A percentile compares a stretch with the other conserved stretches of the same genome.
phyloP scores from a whole-genome alignment of 2,113 vertebrate genomes.

The Callipepla californica region DNA sequence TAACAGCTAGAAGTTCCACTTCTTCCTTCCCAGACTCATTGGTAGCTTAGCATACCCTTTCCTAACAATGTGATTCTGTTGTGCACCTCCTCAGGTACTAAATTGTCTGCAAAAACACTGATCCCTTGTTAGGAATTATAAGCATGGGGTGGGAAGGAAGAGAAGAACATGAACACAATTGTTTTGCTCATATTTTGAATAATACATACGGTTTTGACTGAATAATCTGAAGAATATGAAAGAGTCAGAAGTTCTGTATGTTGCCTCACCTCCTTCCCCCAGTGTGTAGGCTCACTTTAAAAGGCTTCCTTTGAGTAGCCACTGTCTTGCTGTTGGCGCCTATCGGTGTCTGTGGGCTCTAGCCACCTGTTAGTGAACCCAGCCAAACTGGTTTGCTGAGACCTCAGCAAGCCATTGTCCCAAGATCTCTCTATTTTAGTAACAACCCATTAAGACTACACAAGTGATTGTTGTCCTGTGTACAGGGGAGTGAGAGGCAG shows the following conservation, averaged over 20 bases:
- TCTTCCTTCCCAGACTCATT: neutral
- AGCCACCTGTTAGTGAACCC: slow-evolving; percentile 45
- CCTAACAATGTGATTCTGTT: neutral
- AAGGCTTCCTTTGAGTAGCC: neutral
- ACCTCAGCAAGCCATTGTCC: neutral
- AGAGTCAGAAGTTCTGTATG: neutral
- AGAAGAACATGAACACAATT: neutral
- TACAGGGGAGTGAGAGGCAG: neutral
- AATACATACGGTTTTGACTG: no score
- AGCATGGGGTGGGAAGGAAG: neutral
- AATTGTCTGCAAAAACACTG: neutral
- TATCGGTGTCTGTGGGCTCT: neutral
- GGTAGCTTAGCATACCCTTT: neutral
- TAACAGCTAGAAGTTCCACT: neutral
- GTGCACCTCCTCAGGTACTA: neutral
- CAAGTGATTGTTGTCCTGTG: neutral
- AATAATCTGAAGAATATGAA: neutral
- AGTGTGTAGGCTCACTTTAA: neutral
- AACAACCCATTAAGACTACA: slow-evolving; percentile 21
- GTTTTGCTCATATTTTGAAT: neutral
- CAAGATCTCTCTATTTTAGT: slow-evolving; percentile 14
- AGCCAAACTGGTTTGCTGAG: slow-evolving; percentile 21
- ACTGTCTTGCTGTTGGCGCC: neutral
- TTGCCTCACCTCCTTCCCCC: neutral
- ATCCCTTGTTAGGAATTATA: neutral